Base-by-base conservation (phyloP, 1,140 invertebrate species). In the Panagrolaimus sp. region DNA sequence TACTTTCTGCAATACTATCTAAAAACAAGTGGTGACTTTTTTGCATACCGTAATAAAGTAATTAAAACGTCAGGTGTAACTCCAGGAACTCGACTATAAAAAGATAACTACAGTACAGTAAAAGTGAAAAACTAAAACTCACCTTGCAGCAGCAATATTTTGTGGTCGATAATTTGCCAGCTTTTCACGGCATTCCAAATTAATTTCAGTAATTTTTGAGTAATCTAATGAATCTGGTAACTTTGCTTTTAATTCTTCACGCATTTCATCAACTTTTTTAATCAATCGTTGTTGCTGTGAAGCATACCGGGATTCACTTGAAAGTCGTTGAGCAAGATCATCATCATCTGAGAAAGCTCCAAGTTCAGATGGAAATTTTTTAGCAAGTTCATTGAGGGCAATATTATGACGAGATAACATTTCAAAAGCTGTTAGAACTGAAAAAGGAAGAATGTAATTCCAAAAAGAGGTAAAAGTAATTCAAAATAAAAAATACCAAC, bases 71-170 rank as follows among this genome's bases (percentile, higher is more conserved):
- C 75, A 9, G 78, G 77, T 14, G 77, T 80, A 14, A 79, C 67
- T 25, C 77, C 77, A 47, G 70, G 63, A 9, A 79, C 68, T 8
- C 76, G 53, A 11, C 78, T 73, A n/a, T n/a, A n/a, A n/a, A n/a
- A n/a, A n/a, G n/a, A n/a, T n/a, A n/a, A n/a, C n/a, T n/a, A n/a
- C n/a, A n/a, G n/a, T n/a, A n/a, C n/a, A n/a, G n/a, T n/a, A n/a
- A n/a, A n/a, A n/a, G n/a, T n/a, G n/a, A n/a, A n/a, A n/a, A n/a
- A n/a, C n/a, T n/a, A n/a, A n/a, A n/a, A n/a, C n/a, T n/a, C n/a
- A n/a, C n/a, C n/a, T n/a, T n/a, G 77, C 77, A 4, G 77, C 77
- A 4, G 74, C 77, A 9, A 79, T 67, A 51, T 72, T 79, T 43
- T 63, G 47, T 9, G 77, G 77, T 16, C 72, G 51, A 9, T 53